phyloP scores from a whole-genome alignment of 2,113 vertebrate species.

The Riparia riparia region DNA sequence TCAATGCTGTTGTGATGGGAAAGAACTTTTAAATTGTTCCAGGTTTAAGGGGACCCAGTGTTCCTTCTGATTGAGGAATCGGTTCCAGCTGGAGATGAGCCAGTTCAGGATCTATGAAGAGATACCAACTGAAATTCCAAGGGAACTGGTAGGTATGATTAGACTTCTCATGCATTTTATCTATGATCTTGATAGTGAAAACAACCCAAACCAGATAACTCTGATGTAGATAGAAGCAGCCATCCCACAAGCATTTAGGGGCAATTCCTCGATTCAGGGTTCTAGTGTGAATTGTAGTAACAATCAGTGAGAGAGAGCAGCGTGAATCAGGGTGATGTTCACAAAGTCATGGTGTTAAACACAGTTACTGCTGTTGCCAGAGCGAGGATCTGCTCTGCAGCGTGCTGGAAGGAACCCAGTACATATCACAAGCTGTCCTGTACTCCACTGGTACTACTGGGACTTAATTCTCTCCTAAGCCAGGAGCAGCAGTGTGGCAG shows the following conservation, averaged over 20 bases:
- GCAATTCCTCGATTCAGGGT: not conserved
- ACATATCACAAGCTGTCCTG: accelerated
- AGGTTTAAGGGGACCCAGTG: conserved; percentile 33
- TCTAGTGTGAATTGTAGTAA: not conserved
- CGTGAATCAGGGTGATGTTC: not conserved
- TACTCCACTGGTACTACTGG: not conserved
- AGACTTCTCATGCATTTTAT: not conserved
- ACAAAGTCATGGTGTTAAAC: not conserved
- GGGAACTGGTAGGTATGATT: not conserved
- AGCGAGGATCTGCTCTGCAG: not conserved
- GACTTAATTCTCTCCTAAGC: not conserved
- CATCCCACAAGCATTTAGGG: not conserved
- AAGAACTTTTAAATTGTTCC: conserved; percentile 48
- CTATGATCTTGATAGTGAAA: not conserved
- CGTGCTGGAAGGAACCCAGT: not conserved
- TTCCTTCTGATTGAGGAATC: not conserved
- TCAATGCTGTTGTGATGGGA: conserved; percentile 35
- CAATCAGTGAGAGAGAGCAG: not conserved
- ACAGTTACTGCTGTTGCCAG: not conserved
- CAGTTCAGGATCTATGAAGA: not conserved
- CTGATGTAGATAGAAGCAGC: not conserved
- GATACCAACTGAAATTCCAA: not conserved
- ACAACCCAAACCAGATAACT: not conserved
- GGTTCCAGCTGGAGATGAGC: conserved; percentile 10
- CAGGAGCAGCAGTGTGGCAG: not conserved